Evolutionary conservation across 2,113 vertebrate genomes (phyloP).

Genomic region (Ochotona princeps): DNA sequence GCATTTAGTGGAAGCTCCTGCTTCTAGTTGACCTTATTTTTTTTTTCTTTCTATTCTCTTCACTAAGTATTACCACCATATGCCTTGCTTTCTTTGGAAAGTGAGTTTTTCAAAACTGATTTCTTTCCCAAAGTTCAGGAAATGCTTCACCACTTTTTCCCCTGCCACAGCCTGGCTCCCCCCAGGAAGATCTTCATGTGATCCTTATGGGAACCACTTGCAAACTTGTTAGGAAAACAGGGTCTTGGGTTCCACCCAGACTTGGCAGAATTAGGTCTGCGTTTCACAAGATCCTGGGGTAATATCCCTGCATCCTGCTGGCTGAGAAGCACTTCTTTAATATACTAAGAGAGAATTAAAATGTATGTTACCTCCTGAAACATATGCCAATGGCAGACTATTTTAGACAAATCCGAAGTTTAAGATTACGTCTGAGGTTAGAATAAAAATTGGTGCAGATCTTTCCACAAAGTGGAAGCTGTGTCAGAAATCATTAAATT

Average conservation of each 20-base stretch:
- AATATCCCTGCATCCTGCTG: not conserved
- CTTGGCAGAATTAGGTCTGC: not conserved
- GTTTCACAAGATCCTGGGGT: not conserved
- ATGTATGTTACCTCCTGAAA: not conserved
- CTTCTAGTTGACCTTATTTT: conserved; percentile 5
- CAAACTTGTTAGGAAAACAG: not conserved
- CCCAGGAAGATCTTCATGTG: not conserved
- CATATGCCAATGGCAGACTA: not conserved
- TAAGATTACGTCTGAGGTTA: not conserved
- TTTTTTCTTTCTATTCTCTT: not conserved
- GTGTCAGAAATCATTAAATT: not conserved
- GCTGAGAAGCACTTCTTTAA: conserved; percentile 31
- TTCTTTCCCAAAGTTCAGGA: conserved; percentile 15
- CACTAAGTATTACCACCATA: not conserved
- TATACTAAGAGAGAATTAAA: conserved; percentile 8
- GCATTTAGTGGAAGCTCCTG: not conserved
- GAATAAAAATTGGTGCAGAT: not conserved
- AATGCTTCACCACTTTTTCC: not conserved
- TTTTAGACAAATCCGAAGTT: conserved; percentile 39
- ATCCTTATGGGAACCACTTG: not conserved
- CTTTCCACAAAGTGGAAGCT: not conserved
- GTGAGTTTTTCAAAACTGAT: not conserved
- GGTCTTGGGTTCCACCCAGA: not conserved
- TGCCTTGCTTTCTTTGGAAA: not conserved
- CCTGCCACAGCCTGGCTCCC: not conserved